Evolutionary conservation across 53 echinoderm and acorn worm genomes (phyloP).

Genomic region (Astropecten irregularis): DNA sequence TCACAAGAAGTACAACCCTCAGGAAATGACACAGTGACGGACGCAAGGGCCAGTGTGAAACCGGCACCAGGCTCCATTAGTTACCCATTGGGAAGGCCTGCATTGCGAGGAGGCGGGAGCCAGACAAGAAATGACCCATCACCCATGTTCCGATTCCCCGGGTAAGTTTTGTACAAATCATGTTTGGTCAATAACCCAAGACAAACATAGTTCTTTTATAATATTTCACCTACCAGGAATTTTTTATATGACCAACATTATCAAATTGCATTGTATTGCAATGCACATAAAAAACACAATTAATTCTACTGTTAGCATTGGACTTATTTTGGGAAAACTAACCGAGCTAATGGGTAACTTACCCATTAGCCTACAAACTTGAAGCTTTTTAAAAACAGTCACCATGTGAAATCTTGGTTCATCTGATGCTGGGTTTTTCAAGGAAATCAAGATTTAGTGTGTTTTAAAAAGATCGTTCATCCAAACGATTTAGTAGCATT

Average conservation of each 20-base stretch:
- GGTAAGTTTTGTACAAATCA: conserved; percentile 23
- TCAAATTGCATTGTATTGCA: too few species aligned
- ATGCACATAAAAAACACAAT: not conserved
- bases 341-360: too few species aligned
- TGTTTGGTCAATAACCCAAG: not conserved
- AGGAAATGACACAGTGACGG: conserved; percentile 38
- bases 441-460: too few species aligned
- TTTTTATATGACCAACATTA: too few species aligned
- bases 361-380: too few species aligned
- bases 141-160: conserved; percentile 38
- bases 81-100: conserved; percentile 29
- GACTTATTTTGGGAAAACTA: conserved; percentile 3
- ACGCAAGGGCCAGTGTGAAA: not conserved
- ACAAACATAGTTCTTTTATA: not conserved
- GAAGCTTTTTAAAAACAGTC: too few species aligned
- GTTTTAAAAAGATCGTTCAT: too few species aligned
- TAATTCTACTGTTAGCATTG: too few species aligned
- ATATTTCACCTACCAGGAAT: too few species aligned
- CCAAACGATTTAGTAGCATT: too few species aligned
- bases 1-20: not conserved
- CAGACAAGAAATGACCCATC: not conserved
- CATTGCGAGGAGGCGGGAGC: conserved; percentile 11
- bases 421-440: too few species aligned
- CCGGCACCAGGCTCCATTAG: not conserved
- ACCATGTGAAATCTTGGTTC: too few species aligned